Percentiles rank a stretch among this genome's conserved stretches.
Evolutionary conservation across 2,888 invertebrate species (phyloP).

Genomic region (Dusona sp.): DNA sequence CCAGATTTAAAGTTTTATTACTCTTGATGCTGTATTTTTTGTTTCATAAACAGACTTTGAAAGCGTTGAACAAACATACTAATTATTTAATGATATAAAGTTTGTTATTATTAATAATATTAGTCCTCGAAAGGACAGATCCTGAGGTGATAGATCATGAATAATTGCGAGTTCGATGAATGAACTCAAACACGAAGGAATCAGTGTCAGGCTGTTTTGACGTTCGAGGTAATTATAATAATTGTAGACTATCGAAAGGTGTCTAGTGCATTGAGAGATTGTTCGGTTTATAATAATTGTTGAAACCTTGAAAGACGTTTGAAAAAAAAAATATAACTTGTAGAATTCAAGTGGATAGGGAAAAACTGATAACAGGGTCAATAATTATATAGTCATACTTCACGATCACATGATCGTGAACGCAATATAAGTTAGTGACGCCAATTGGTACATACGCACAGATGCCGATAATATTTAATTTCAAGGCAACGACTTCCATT

Average conservation of each 20-base stretch:
- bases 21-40: neutral
- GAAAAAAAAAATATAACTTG: slow-evolving; percentile 31
- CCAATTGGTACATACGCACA: slow-evolving; percentile 42
- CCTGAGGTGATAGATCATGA: neutral
- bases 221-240: slow-evolving; percentile 3
- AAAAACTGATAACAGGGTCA: slow-evolving; percentile 63
- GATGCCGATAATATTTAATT: slow-evolving; percentile 55
- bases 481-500: slow-evolving; percentile 67
- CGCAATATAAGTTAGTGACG: slow-evolving; percentile 60
- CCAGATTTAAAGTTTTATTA: neutral
- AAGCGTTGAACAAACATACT: neutral
- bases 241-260: slow-evolving; percentile 23
- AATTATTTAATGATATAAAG: neutral
- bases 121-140: neutral
- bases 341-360: slow-evolving; percentile 61
- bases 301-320: slow-evolving; percentile 61
- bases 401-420: slow-evolving; percentile 50
- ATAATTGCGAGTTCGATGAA: neutral
- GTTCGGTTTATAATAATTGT: slow-evolving; percentile 49
- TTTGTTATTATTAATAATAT: neutral
- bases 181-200: neutral
- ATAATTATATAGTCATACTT: slow-evolving; percentile 41
- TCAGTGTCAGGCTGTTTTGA: slow-evolving; percentile 19
- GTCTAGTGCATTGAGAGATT: slow-evolving; percentile 52
- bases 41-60: neutral